Evolutionary conservation across 2,797 vertebrate genomes (phyloP).

Genomic region (Coregonus suidteri): DNA sequence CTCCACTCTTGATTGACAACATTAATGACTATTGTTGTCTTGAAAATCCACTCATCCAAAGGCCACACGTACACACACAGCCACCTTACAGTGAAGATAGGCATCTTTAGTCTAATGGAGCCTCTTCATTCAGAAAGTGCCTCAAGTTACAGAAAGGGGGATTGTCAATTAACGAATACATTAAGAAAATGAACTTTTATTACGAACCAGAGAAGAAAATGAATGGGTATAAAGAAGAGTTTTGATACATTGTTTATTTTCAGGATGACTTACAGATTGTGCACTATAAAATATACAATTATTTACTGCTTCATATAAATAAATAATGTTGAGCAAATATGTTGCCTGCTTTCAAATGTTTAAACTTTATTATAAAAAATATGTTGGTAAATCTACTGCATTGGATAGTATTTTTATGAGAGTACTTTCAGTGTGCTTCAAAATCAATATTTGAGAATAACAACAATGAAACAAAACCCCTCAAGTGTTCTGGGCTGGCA

Average conservation of each 20-base stretch:
- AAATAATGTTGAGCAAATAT: conserved; percentile 57
- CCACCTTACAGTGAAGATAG: conserved; percentile 51
- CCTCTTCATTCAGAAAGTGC: conserved; percentile 76
- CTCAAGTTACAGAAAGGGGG: conserved; percentile 56
- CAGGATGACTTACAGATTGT: conserved; percentile 69
- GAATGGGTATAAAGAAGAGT: conserved; percentile 53
- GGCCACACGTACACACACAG: conserved; percentile 48
- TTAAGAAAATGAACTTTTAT: conserved; percentile 14
- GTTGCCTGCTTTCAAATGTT: conserved; percentile 68
- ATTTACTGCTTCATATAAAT: conserved; percentile 79
- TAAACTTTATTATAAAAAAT: conserved; percentile 22
- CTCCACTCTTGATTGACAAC: conserved; percentile 19
- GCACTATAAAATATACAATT: conserved; percentile 68
- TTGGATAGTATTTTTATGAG: not conserved
- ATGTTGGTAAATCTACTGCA: not conserved
- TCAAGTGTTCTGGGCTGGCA: not conserved
- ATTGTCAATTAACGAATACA: conserved; percentile 46
- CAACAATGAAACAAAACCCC: not conserved
- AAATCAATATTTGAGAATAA: not conserved
- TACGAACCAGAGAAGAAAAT: conserved; percentile 37
- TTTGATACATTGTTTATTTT: conserved; percentile 75
- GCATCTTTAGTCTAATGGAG: conserved; percentile 40
- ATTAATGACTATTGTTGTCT: not conserved
- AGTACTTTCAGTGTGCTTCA: too few species aligned
- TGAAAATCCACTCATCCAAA: conserved; percentile 1